Evolutionary conservation across 2,113 vertebrate species (phyloP), one percentile per base, ranked within the genome.

Genomic region (Machaerirhynchus nigripectus): DNA sequence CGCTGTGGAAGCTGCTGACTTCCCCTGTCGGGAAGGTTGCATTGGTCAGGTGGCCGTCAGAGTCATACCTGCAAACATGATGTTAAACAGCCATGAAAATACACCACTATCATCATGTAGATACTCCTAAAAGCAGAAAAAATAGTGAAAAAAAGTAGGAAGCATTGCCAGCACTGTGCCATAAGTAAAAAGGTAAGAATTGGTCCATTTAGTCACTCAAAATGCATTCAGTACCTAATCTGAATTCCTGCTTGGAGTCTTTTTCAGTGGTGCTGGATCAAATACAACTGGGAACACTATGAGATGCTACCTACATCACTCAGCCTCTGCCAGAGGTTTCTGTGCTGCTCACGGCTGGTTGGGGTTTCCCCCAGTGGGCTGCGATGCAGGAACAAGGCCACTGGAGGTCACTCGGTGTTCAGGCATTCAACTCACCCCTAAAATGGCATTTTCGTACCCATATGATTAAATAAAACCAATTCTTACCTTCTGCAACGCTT

Each of bases 21-120:
- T 99, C 99, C 31, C 99, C 99, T 0, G 99, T 99, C 0, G 99
- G 99, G 94, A 99, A 98, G 40, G 99, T 99, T 55, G 98, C 98
- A 33, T 99, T 99, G 97, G 98, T 99, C 95, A 99, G 97, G 46
- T 99, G 99, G 65, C 99, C 99, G 76, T 99, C 98, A 0, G 97
- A 96, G 96, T 99, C 99, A 94, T 99, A 99, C 96, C 99, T 99
- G 97, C 49, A 97, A 87, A 97, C 75, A 94, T 14, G 69, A 91
- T 55, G 31, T 49, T 81, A 84, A 89, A 93, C 47, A 47, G 47
- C 59, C 76, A 80, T 67, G 52, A 74, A 67, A 94, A 84, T 24
- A 65, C 53, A 73, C 49, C 65, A 85, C 83, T 39, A 9, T 9
- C 28, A 10, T 35, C 18, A 22, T 80, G 46, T 3, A 91, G 79